phyloP scores from a whole-genome alignment of 2,888 invertebrate species.

The Thera britannica region DNA sequence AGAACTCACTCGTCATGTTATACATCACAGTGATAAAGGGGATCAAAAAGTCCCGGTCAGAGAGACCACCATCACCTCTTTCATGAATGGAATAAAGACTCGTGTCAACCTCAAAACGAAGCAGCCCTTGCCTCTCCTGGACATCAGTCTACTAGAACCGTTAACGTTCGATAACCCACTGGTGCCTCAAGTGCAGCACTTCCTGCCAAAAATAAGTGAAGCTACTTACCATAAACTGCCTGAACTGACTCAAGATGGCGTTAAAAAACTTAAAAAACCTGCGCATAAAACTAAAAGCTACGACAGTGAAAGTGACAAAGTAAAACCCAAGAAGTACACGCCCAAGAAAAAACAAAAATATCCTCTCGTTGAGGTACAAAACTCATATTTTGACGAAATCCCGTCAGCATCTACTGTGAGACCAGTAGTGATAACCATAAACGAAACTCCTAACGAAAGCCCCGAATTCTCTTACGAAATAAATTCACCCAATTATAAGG shows the following conservation, averaged over 20 bases:
- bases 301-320: constrained; percentile 55
- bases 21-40: constrained; percentile 46
- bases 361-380: constrained; percentile 50
- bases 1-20: constrained; percentile 31
- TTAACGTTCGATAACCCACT: constrained; percentile 75
- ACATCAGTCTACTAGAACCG: constrained; percentile 74
- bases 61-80: constrained; percentile 59
- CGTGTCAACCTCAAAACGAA: constrained; percentile 67
- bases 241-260: constrained; percentile 50
- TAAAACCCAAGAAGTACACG: constrained; percentile 52
- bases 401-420: constrained; percentile 47
- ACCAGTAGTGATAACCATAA: constrained; percentile 53
- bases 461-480: constrained; percentile 73
- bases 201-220: constrained; percentile 69
- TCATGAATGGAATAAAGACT: constrained; percentile 69
- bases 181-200: constrained; percentile 80
- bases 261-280: constrained; percentile 64
- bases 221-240: constrained; percentile 68
- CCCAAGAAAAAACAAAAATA: constrained; percentile 61
- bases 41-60: constrained; percentile 57
- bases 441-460: constrained; percentile 56
- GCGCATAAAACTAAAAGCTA: constrained; percentile 62
- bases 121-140: constrained; percentile 68
- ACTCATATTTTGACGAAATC: constrained; percentile 53
- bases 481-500: constrained; percentile 71